A percentile compares a stretch with the other conserved stretches of the same genome.
Conservation (phyloP, 2,797 vertebrate genomes). For the Iguana delicatissima region DNA sequence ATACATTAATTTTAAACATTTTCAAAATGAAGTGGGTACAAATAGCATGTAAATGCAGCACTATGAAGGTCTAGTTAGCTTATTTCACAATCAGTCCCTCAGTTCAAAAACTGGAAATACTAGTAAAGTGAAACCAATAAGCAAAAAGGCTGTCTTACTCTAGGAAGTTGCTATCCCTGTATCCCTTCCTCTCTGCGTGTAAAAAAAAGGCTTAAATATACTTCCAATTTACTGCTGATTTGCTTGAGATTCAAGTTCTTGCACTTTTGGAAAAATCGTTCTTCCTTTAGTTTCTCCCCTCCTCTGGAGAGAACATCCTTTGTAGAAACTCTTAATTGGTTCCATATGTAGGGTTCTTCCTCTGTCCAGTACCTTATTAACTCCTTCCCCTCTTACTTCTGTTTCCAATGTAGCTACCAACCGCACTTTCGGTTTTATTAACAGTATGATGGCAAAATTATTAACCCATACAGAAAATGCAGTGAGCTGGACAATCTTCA, state of each 20-base stretch:
- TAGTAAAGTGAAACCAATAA: background rate
- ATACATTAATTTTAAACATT: background rate
- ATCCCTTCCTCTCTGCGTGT: constrained; percentile 9
- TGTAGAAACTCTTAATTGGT: constrained; percentile 31
- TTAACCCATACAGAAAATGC: background rate
- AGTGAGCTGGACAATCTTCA: background rate
- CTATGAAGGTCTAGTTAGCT: background rate
- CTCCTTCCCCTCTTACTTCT: constrained; percentile 5
- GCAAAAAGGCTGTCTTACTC: background rate
- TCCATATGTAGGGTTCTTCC: constrained; percentile 11
- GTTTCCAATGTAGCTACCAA: background rate
- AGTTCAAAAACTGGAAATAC: background rate
- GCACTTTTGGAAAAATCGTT: background rate
- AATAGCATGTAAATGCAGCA: background rate
- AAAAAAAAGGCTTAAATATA: constrained; percentile 40
- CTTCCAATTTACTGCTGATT: constrained; percentile 2
- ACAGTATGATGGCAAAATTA: background rate
- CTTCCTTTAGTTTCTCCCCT: constrained; percentile 11
- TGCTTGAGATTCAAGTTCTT: constrained; percentile 32
- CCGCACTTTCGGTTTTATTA: constrained; percentile 18
- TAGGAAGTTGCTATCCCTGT: background rate
- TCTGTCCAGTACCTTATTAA: constrained; percentile 33
- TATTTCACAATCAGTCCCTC: too few species aligned
- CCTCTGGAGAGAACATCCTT: constrained; percentile 36
- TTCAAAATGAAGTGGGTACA: background rate